Evolutionary conservation across 2,113 vertebrate genomes (phyloP).

Genomic region (Rana temporaria): DNA sequence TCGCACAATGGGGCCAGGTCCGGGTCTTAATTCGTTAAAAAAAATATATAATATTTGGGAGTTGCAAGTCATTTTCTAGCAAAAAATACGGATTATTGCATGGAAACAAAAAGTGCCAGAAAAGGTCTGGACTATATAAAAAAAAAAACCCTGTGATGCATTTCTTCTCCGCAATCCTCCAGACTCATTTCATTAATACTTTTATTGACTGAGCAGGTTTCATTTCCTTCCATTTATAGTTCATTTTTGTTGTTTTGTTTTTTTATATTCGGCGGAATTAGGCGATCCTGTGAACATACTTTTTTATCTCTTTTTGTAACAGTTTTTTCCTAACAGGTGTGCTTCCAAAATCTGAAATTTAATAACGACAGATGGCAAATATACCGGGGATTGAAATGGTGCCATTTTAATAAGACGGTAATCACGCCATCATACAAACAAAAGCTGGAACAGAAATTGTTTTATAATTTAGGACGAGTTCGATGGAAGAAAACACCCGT

Average conservation of each 20-base stretch:
- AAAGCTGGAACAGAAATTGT: slow-evolving; percentile 13
- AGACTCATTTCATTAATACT: too few species aligned
- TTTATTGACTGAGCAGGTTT: too few species aligned
- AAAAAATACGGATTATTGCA: too few species aligned
- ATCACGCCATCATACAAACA: slow-evolving; percentile 37
- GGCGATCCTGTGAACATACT: not conserved
- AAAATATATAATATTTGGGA: too few species aligned
- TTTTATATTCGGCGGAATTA: not conserved
- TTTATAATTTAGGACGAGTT: slow-evolving; percentile 13
- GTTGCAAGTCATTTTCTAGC: too few species aligned
- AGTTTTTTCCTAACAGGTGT: slow-evolving; percentile 22
- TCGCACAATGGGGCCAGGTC: too few species aligned
- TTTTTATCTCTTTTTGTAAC: not conserved
- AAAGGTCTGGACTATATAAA: too few species aligned
- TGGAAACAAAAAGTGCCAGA: too few species aligned
- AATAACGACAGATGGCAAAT: slow-evolving; percentile 46
- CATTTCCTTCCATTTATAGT: too few species aligned
- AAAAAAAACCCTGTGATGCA: too few species aligned
- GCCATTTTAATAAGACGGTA: slow-evolving; percentile 36
- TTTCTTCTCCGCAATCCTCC: too few species aligned
- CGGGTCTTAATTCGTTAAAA: too few species aligned
- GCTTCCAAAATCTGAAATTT: slow-evolving; percentile 33
- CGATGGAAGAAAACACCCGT: slow-evolving; percentile 36
- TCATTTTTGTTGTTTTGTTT: not conserved
- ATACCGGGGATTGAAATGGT: slow-evolving; percentile 39